These are phyloP conservation scores for Gryllus longicercus DNA, from an alignment of 2,888 invertebrate genomes.

Conservation along the genomic window DNA sequence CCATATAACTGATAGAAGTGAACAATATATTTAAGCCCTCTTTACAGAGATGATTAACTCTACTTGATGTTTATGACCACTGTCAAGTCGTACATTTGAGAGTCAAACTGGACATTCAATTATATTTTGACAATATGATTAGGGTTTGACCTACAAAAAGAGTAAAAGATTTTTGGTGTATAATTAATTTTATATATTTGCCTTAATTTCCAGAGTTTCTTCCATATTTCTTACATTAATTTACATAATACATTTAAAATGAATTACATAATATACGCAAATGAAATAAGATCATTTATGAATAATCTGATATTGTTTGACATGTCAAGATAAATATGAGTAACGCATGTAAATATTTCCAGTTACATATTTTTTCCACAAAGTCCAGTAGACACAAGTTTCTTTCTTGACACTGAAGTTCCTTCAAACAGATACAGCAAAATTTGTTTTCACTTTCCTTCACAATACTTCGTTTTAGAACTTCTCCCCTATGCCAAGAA, in stretches of 20 bases:
- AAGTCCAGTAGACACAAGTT: background rate
- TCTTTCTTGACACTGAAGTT: background rate
- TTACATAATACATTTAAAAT: background rate
- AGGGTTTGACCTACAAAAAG: background rate
- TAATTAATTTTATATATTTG: constrained; percentile 11
- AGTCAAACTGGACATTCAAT: background rate
- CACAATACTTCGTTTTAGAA: background rate
- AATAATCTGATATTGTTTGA: background rate
- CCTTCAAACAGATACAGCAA: background rate
- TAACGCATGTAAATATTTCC: background rate
- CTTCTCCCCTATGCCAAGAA: too few species aligned
- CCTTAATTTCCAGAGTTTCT: constrained; percentile 1
- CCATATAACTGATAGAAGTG: too few species aligned
- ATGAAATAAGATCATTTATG: background rate
- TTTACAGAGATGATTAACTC: too few species aligned
- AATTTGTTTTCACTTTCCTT: background rate
- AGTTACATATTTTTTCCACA: background rate
- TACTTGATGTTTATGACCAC: too few species aligned
- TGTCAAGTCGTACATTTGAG: background rate
- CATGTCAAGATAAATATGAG: background rate
- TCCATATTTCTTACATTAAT: constrained; percentile 4
- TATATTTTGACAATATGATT: background rate
- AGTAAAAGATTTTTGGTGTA: background rate
- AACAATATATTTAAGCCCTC: too few species aligned
- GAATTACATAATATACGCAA: constrained; percentile 7